Evolutionary conservation across 2,888 invertebrate genomes (phyloP), one percentile per base, ranked within the genome.

Genomic region (Amaurobius ferox): DNA sequence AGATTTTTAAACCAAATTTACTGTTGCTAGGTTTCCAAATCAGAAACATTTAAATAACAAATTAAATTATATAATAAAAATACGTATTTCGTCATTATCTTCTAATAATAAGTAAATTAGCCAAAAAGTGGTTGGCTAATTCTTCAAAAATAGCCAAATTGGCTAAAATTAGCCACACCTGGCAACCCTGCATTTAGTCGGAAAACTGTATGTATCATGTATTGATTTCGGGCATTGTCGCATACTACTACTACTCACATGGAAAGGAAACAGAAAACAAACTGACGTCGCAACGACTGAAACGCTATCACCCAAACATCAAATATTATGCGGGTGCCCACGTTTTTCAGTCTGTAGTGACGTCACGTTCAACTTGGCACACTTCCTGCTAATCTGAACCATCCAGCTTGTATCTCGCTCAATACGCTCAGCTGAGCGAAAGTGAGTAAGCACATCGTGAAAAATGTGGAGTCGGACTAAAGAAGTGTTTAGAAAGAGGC

Each of bases 381-480:
- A 66, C 66, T 66, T 66, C 66, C 66, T 35, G 2, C 0, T 66
- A 30, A 28, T 29, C 64, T 30, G 32, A 32, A n/a, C 23, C 23
- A 23, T 55, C 55, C 55, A 5, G 55, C 16, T 55, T 19, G 19
- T 55, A 55, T 55, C 55, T n/a, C 55, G 23, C 23, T 55, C 11
- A 55, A 13, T 6, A n/a, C 66, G 66, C 66, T 55, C 66, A 35
- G 66, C 30, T 66, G 35, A 66, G 23, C 66, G 35, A 13, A 11
- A 11, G n/a, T 32, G 13, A 0, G 30, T n/a, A 16, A 1, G 7
- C 29, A n/a, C 28, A 16, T 32, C 32, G 19, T 32, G 32, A 11
- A n/a, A 11, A 32, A 76, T 81, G 77, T 72, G 71, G 83, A 85
- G 66, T 28, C 32, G 83, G 28, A 68, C 78, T 6, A 72, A 68